Evolutionary conservation across 2,113 vertebrate genomes (phyloP).

Genomic region (Typhlomys cinereus): DNA sequence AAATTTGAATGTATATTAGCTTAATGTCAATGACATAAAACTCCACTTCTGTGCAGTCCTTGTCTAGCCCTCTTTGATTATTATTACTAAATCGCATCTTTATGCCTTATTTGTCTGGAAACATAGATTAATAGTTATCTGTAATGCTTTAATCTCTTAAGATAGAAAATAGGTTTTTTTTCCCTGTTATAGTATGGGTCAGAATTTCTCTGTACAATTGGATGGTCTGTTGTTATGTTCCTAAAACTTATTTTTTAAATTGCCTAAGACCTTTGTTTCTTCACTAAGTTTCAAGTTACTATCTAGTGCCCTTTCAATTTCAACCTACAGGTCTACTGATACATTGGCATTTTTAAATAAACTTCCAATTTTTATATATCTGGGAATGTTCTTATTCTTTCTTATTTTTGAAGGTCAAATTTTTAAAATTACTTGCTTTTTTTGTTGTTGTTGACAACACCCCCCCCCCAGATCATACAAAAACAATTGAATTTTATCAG

Average conservation of each 20-base stretch:
- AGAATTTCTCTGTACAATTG: too few relatives aligned
- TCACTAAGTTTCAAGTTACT: background rate
- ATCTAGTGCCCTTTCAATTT: background rate
- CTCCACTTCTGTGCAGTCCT: background rate
- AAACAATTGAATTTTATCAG: background rate
- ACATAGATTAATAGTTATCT: background rate
- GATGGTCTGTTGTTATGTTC: too few relatives aligned
- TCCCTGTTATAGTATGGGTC: too few relatives aligned
- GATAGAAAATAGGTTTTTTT: background rate
- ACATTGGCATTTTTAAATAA: too few relatives aligned
- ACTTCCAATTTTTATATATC: background rate
- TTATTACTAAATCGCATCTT: background rate
- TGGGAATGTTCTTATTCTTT: background rate
- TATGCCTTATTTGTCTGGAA: background rate
- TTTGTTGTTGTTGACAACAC: too few relatives aligned
- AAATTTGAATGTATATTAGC: background rate
- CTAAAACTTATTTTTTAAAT: background rate
- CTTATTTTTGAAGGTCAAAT: background rate
- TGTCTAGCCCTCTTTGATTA: background rate
- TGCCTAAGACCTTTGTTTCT: background rate
- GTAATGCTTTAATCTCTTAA: background rate
- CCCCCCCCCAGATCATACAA: background rate
- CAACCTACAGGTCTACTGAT: background rate
- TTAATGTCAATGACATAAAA: background rate
- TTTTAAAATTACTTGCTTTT: too few relatives aligned